Base-by-base conservation (phyloP, 2,113 vertebrate species). In the Oreochromis niloticus region DNA sequence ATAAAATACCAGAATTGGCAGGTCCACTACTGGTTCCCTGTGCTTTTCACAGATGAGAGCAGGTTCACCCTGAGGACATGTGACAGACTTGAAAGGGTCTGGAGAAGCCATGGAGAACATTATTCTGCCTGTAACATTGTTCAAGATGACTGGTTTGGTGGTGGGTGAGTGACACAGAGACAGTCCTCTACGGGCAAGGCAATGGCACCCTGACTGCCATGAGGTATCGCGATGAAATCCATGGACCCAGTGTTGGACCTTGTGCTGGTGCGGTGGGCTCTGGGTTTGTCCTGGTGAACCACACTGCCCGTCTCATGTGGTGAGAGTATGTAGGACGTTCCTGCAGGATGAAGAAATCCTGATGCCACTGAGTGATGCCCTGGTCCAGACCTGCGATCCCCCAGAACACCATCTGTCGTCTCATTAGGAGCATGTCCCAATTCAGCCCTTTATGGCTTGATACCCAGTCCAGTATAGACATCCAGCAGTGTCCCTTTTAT, bases 271-370 rank as follows among this genome's bases (percentile, higher is more conserved):
- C 59, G 36, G 32, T 63, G 59, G 6, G 0, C 59, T 36, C 32
- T 36, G 59, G 59, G 32, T 11, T 63, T 1, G 3, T 36, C 59
- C 9, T 63, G 59, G 59, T 63, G 59, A 36, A 36, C 3, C 32
- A 63, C 59, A 63, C 32, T 63, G 59, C 32, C 32, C 4, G 9
- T 19, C 59, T 63, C 32, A 12, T 36, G 59, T 63, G 61, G 32
- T 66, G 61, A 36, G 32, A 36, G 4, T 66, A 36, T n/a, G 32
- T 32, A 66, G 0, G 59, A 0, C 0, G 2, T 1, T 63, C 16
- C 59, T 63, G 59, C 9, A 63, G 59, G 9, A 0, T 66, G 17
- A 66, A 66, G 17, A 66, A 36, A n/a, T 66, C 27, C 27, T 36
- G 59, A 63, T 36, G 17, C 32, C 59, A 36, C 9, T n/a, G 59